Evolutionary conservation across 2,797 vertebrate species (phyloP).

Genomic region (Mustela erminea): DNA sequence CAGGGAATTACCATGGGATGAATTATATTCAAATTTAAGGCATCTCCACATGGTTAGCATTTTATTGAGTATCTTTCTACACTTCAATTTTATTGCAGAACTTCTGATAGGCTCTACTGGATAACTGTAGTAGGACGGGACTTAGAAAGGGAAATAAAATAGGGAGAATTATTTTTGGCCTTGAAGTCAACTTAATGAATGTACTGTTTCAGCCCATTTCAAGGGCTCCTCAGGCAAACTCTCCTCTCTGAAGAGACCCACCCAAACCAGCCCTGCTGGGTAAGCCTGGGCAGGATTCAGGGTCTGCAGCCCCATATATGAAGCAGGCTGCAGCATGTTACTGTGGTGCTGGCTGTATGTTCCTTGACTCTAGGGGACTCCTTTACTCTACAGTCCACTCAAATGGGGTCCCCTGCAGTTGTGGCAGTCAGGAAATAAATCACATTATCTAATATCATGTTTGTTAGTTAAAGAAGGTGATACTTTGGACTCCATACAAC

Average conservation of each 20-base stretch:
- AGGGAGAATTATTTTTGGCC: background rate
- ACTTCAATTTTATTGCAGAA: constrained; percentile 40
- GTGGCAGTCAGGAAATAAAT: background rate
- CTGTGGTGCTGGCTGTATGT: fast-evolving
- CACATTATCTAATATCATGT: background rate
- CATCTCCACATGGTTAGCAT: background rate
- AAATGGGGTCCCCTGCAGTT: background rate
- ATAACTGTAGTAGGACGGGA: background rate
- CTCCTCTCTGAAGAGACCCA: background rate
- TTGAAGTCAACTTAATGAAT: constrained; percentile 52
- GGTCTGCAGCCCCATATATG: background rate
- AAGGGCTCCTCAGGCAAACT: constrained; percentile 22
- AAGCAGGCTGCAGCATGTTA: background rate
- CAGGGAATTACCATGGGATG: background rate
- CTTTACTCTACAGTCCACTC: background rate
- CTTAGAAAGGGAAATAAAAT: constrained; percentile 17
- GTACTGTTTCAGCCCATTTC: constrained; percentile 62
- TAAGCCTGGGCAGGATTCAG: background rate
- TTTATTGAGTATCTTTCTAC: constrained; percentile 30
- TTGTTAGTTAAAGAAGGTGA: background rate
- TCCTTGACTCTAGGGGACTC: background rate
- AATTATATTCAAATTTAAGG: background rate
- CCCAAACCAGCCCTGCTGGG: background rate
- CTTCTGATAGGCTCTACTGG: background rate
- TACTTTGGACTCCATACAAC: background rate